Conservation (phyloP, 2,888 invertebrate species). For the Chironomus riparius region DNA sequence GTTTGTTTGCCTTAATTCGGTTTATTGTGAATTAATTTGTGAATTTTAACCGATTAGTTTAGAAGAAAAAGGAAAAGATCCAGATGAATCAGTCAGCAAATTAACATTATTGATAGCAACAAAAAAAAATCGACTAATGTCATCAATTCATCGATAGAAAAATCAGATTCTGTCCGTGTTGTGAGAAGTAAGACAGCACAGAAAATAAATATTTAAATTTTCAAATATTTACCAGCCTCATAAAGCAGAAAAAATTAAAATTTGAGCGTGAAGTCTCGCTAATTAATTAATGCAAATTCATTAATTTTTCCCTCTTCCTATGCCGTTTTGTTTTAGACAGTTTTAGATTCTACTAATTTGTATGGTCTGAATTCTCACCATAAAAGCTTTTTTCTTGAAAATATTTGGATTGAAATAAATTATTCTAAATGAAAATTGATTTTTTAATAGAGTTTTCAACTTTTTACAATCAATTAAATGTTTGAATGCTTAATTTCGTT, state of each 20-base stretch:
- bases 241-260: neutral
- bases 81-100: neutral
- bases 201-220: neutral
- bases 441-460: too few relatives aligned
- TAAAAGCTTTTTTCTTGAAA: neutral
- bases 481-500: too few relatives aligned
- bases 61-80: too few relatives aligned
- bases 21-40: too few relatives aligned
- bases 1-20: too few relatives aligned
- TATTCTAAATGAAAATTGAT: too few relatives aligned
- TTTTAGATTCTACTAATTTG: neutral
- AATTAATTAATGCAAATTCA: slow-evolving; percentile 26
- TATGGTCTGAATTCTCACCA: neutral
- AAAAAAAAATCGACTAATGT: neutral
- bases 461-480: too few relatives aligned
- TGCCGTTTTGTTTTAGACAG: neutral
- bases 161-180: neutral
- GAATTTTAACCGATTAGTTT: too few relatives aligned
- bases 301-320: neutral
- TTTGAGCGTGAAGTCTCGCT: slow-evolving; percentile 11
- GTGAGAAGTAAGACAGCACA: neutral
- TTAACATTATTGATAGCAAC: neutral
- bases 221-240: neutral
- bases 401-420: neutral
- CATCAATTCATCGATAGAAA: neutral